phyloP scores from a whole-genome alignment of 2,797 vertebrate species.

The Chanos chanos region DNA sequence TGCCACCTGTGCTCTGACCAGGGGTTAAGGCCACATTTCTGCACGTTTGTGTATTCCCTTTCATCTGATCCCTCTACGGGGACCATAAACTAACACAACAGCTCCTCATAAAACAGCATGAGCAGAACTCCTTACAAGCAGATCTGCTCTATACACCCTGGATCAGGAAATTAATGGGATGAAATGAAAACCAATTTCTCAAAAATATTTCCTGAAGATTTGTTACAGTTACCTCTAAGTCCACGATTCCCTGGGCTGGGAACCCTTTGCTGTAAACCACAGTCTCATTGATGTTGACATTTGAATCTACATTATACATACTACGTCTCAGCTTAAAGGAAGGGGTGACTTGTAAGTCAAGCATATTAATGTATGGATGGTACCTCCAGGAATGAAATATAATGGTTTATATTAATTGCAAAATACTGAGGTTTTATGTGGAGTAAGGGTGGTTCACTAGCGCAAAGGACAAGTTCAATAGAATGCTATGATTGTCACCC shows the following conservation, averaged over 20 bases:
- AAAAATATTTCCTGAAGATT: slow-evolving; percentile 9
- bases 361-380: no score
- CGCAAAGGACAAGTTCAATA: no score
- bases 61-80: not conserved
- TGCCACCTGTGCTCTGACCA: not conserved
- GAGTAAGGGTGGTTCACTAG: no score
- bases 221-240: not conserved
- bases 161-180: slow-evolving; percentile 19
- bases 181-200: slow-evolving; percentile 18
- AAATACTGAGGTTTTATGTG: no score
- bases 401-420: no score
- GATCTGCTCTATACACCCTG: not conserved
- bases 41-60: not conserved
- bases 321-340: no score
- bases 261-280: not conserved
- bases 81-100: not conserved
- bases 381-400: no score
- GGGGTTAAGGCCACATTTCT: not conserved
- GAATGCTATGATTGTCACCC: no score
- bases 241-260: not conserved
- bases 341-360: no score
- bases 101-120: not conserved
- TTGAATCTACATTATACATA: no score
- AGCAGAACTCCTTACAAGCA: not conserved
- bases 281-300: no score